Percentiles rank a stretch among this genome's conserved stretches.
Conservation (phyloP, 2,113 vertebrate species). For the Oriolus oriolus region DNA sequence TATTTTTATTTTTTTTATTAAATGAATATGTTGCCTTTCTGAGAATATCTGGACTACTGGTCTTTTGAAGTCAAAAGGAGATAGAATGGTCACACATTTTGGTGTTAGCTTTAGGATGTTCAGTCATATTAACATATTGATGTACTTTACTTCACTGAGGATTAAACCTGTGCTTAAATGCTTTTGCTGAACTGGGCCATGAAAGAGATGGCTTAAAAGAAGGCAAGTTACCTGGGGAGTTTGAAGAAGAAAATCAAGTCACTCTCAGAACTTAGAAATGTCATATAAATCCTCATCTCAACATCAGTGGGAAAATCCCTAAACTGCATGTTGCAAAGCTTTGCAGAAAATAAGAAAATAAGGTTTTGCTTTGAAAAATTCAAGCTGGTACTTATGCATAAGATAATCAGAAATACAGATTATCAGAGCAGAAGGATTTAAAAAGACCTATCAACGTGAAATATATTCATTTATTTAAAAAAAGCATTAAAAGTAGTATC, state of each 20-base stretch:
- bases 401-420: slow-evolving; percentile 19
- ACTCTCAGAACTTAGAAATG: slow-evolving; percentile 18
- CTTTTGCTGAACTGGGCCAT: neutral
- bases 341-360: slow-evolving; percentile 12
- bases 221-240: neutral
- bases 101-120: neutral
- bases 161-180: slow-evolving; percentile 4
- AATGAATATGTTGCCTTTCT: neutral
- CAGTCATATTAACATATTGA: neutral
- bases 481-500: neutral
- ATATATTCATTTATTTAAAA: neutral
- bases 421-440: neutral
- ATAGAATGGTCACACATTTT: neutral
- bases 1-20: neutral
- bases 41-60: neutral
- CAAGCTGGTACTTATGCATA: neutral
- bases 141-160: neutral
- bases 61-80: neutral
- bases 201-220: neutral
- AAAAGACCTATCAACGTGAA: neutral
- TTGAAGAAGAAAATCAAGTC: slow-evolving; percentile 19
- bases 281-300: slow-evolving; percentile 9
- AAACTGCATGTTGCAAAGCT: neutral
- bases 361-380: slow-evolving; percentile 32
- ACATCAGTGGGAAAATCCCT: neutral